These are phyloP conservation scores for Lordiphosa clarofinis DNA, from an alignment of 1,140 invertebrate species.

Conservation along the genomic window DNA sequence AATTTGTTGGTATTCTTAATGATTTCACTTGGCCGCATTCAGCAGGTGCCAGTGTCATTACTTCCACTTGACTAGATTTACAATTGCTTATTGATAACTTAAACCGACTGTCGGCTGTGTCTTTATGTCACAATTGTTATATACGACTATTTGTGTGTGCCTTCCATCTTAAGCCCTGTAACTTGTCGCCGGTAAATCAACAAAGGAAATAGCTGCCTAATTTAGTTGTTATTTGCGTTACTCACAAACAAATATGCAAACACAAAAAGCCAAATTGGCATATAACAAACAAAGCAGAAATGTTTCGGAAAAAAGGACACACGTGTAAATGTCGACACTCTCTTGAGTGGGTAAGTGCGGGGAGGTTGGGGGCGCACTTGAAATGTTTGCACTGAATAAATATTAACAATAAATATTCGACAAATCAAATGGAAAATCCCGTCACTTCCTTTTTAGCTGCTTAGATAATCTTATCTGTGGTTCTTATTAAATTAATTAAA, in stretches of 20 bases:
- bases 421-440: conserved; percentile 42
- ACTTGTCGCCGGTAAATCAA: conserved; percentile 6
- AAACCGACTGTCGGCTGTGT: too few relatives aligned
- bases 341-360: conserved; percentile 22
- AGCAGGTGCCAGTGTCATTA: too few relatives aligned
- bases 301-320: conserved; percentile 44
- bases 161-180: too few relatives aligned
- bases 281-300: conserved; percentile 55
- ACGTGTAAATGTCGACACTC: conserved; percentile 57
- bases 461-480: conserved; percentile 42
- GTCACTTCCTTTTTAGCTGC: conserved; percentile 19
- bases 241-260: conserved; percentile 63
- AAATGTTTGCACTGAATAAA: conserved; percentile 38
- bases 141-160: too few relatives aligned
- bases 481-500: conserved; percentile 68
- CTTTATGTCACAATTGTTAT: too few relatives aligned
- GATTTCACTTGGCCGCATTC: too few relatives aligned
- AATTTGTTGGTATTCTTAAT: too few relatives aligned
- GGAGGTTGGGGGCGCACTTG: conserved; percentile 3
- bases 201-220: conserved; percentile 53
- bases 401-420: conserved; percentile 58
- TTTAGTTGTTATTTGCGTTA: conserved; percentile 70
- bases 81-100: too few relatives aligned
- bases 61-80: too few relatives aligned
- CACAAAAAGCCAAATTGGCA: conserved; percentile 62